Base-by-base conservation (phyloP, 2,888 invertebrate genomes). In the Automeris io region DNA sequence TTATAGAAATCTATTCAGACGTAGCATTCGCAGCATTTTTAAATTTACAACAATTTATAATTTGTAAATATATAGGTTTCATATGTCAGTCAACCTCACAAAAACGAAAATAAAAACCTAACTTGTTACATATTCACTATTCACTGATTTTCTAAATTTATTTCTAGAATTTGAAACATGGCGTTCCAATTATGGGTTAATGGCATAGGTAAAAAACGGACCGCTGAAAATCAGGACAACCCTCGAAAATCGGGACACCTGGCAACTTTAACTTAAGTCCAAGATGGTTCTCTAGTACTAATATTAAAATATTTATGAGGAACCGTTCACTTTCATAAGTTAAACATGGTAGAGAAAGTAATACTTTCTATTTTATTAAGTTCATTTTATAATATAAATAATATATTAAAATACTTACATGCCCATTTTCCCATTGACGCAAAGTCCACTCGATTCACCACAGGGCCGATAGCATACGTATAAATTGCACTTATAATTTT, bases 391-490 rank as follows among this genome's bases (percentile, higher is more conserved):
- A 25, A 35, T 37, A 33, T 5, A 34, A 25, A 34, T 26, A 43
- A 42, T 35, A 35, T 33, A 41, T 12, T 36, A 44, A 21, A 39
- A 25, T 50, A 89, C 91, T 91, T 79, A 94, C 94, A 89, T 75
- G 95, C 95, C 95, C 95, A 95, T 78, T 90, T 88, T 57, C 94
- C 94, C 65, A 90, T 88, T 32, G 90, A 88, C 60, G 88, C 89
- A 45, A 93, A 88, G 74, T 94, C 88, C 40, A 92, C 83, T 54
- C 83, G 82, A 38, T 91, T 69, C 5, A 90, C 57, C 21, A 86
- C 68, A 23, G 90, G 90, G 13, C 90, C 89, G 37, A 91, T 54
- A 24, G 90, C 65, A 43, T 70, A 83, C 13, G 55, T 64, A 47
- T 79, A 83, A 37, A 83, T 37, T 6, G 68, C 49, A 51, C 57